Evolutionary conservation across 2,797 vertebrate genomes (phyloP).

Genomic region (Melanotaenia trifasciata): DNA sequence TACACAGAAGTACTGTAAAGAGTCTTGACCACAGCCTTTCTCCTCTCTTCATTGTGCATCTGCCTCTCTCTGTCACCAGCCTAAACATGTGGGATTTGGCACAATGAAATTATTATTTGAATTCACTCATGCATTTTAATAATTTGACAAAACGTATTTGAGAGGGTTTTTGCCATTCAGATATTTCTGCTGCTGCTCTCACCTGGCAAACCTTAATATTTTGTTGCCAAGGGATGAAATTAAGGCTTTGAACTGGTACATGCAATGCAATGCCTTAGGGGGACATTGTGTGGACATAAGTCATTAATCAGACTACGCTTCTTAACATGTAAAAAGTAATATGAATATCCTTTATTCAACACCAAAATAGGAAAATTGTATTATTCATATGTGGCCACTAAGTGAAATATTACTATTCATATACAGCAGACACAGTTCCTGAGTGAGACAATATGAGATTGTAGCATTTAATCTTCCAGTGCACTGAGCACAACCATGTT

Average conservation of each 20-base stretch:
- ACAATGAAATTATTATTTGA: slow-evolving; percentile 18
- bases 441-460: neutral
- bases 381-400: neutral
- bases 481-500: neutral
- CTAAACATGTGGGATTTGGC: slow-evolving; percentile 17
- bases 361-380: neutral
- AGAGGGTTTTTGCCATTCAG: neutral
- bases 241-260: neutral
- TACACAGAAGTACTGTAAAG: slow-evolving; percentile 60
- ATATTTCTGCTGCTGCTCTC: neutral
- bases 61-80: slow-evolving; percentile 30
- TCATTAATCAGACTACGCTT: neutral
- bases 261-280: neutral
- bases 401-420: neutral
- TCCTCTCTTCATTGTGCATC: slow-evolving; percentile 21
- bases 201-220: neutral
- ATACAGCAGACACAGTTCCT: neutral
- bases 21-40: slow-evolving; percentile 26
- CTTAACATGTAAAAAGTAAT: neutral
- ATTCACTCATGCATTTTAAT: slow-evolving; percentile 5
- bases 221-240: neutral
- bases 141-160: neutral
- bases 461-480: neutral
- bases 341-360: neutral
- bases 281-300: neutral